Conservation (phyloP, 1,140 invertebrate genomes). For the Procambarus virginalis region DNA sequence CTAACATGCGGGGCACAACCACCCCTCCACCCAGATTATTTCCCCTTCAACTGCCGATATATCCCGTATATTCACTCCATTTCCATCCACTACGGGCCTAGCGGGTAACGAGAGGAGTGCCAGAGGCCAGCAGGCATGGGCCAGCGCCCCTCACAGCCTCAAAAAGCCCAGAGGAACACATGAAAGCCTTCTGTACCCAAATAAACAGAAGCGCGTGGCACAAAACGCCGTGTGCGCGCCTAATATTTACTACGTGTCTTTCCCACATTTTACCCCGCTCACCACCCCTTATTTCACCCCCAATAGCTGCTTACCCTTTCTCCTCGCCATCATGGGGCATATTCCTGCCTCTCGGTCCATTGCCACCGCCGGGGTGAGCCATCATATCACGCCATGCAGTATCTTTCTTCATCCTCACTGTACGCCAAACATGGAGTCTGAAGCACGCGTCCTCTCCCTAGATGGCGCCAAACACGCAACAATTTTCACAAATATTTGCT, state of each 20-base stretch:
- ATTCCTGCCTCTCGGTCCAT: constrained; percentile 64
- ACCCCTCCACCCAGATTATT: no score
- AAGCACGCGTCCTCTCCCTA: constrained; percentile 60
- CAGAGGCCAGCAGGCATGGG: neutral
- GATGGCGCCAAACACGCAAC: constrained; percentile 54
- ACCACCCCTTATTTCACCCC: neutral
- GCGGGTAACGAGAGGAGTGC: no score
- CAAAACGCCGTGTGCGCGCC: constrained; percentile 49
- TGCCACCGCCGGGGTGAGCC: constrained; percentile 64
- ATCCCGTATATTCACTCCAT: no score
- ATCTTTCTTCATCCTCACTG: constrained; percentile 59
- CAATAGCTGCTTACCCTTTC: constrained; percentile 61
- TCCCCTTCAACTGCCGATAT: no score
- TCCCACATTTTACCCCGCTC: neutral
- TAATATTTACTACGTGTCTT: constrained; percentile 45
- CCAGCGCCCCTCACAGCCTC: no score
- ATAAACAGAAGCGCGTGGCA: constrained; percentile 63
- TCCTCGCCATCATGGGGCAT: constrained; percentile 68
- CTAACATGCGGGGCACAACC: no score
- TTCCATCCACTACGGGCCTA: no score
- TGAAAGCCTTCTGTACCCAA: constrained; percentile 49
- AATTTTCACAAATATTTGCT: constrained; percentile 19
- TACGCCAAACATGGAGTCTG: constrained; percentile 56
- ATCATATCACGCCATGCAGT: constrained; percentile 68
- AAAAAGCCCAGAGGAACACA: neutral